Evolutionary conservation across 2,113 vertebrate genomes (phyloP), one percentile per base, ranked within the genome.

Genomic region (Thunnus thynnus): DNA sequence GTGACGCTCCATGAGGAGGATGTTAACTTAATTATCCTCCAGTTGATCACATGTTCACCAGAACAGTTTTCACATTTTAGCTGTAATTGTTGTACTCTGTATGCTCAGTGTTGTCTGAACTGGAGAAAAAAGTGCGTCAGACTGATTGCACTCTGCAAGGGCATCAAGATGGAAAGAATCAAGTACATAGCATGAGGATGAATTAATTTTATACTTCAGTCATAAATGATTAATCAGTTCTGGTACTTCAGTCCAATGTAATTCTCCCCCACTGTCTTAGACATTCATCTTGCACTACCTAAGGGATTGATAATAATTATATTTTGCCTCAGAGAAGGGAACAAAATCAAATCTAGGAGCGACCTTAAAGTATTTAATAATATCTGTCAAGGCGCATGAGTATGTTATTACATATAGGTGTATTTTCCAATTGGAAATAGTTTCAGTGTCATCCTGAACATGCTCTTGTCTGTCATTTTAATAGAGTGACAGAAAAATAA

Each of bases 271-370:
- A 57, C 47, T 72, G 46, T 89, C 72, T 66, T 30, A 46, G 61
- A 78, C 60, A 46, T 84, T 84, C 44, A 78, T 91, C 70, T 83
- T 67, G 61, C n/a, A 22, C 78, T 46, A 73, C 82, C 89, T 72
- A 55, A 58, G 86, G 82, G 78, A 76, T 50, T 83, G 75, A 75
- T 81, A 8, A 77, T 88, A 88, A 90, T 90, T 76, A 82, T 82
- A 71, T 87, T 85, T 84, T 51, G 61, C 66, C 48, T 58, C 18
- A 87, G 78, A 83, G 77, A 48, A 50, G 56, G 22, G 62, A 80
- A 51, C 52, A 73, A 30, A 81, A 87, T 84, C 74, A 79, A 78
- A 85, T 86, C 76, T 72, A 25, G 71, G 13, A 64, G 51, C 54
- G 74, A 70, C 69, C 30, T 74, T 54, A 17, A 85, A 77, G 57